phyloP scores from a whole-genome alignment of 2,113 vertebrate species.

The Proteles cristata region DNA sequence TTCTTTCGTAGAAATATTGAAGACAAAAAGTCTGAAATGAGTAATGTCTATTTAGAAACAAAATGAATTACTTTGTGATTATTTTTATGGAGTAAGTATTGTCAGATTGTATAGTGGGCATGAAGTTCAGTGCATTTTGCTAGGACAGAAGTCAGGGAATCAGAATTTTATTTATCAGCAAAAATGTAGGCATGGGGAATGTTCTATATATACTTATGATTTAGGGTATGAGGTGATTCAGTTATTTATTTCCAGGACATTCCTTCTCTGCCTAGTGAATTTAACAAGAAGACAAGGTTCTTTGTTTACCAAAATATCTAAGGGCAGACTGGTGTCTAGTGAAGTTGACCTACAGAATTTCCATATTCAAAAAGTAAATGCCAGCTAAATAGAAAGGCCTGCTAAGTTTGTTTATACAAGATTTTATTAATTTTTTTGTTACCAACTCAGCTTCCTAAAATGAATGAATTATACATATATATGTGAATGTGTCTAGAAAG shows the following conservation, averaged over 20 bases:
- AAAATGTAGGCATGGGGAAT: neutral
- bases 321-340: neutral
- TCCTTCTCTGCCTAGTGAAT: neutral
- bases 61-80: constrained; percentile 54
- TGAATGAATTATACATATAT: neutral
- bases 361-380: constrained; percentile 35
- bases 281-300: constrained; percentile 14
- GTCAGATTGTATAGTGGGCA: constrained; percentile 24
- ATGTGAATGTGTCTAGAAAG: neutral
- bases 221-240: neutral
- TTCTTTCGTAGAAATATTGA: constrained; percentile 82
- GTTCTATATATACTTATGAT: neutral
- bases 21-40: constrained; percentile 53
- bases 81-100: constrained; percentile 59
- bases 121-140: constrained; percentile 22
- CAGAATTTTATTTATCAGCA: constrained; percentile 36
- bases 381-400: neutral
- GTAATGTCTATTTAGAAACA: constrained; percentile 68
- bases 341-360: constrained; percentile 34
- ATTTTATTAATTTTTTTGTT: constrained; percentile 22
- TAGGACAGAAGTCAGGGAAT: neutral
- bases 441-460: neutral
- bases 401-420: constrained; percentile 1
- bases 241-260: constrained; percentile 23
- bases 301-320: constrained; percentile 21